These are phyloP conservation scores for Patella vulgata DNA, from an alignment of 1,140 invertebrate species.

Conservation along the genomic window DNA sequence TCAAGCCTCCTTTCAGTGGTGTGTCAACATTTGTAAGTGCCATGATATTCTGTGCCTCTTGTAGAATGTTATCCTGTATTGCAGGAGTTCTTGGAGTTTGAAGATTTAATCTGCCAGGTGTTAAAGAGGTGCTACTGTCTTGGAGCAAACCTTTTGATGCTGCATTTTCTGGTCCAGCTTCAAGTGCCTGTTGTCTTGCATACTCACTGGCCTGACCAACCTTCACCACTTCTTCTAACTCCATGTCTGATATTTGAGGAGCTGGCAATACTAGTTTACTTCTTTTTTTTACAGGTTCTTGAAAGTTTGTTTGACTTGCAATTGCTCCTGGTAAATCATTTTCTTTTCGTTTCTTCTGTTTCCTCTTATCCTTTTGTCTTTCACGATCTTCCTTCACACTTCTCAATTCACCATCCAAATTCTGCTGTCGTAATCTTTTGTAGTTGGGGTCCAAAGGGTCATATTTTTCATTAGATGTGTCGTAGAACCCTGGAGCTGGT, in stretches of 20 bases:
- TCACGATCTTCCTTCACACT: conserved; percentile 45
- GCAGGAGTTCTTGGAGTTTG: conserved; percentile 91
- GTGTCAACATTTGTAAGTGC: conserved; percentile 97
- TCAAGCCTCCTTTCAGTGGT: conserved; percentile 93
- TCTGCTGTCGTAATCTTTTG: conserved; percentile 86
- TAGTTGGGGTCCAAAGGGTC: conserved; percentile 92
- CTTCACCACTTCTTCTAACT: conserved; percentile 89
- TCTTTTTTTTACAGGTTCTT: conserved; percentile 89
- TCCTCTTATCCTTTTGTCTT: conserved; percentile 69
- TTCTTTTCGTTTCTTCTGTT: conserved; percentile 93
- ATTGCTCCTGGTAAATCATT: conserved; percentile 95
- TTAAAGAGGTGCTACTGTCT: conserved; percentile 86
- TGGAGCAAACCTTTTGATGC: conserved; percentile 88
- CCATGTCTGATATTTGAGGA: conserved; percentile 93
- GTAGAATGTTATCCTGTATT: conserved; percentile 74
- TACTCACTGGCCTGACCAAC: conserved; percentile 94
- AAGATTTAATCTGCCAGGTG: conserved; percentile 74
- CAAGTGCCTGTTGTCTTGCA: conserved; percentile 89
- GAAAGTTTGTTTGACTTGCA: conserved; percentile 70
- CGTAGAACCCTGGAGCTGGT: conserved; percentile 89
- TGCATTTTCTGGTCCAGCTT: conserved; percentile 75
- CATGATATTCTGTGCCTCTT: conserved; percentile 99
- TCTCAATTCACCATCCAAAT: conserved; percentile 86
- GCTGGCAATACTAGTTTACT: conserved; percentile 96
- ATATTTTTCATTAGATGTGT: conserved; percentile 88